These are phyloP conservation scores for Pocota personata DNA, from an alignment of 2,888 invertebrate genomes.

Conservation along the genomic window DNA sequence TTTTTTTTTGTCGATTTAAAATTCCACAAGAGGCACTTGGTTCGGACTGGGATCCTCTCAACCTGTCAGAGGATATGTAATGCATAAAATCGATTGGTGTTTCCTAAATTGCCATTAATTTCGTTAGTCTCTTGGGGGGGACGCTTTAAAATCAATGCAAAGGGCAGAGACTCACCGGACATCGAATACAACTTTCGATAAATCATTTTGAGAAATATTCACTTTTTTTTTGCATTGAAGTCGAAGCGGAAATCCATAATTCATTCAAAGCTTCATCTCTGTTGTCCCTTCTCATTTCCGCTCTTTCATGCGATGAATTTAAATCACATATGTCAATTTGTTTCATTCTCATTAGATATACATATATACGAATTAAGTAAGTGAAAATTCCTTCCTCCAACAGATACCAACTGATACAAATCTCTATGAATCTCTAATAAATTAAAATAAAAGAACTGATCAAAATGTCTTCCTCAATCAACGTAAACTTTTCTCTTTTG, in stretches of 20 bases:
- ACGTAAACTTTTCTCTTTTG: conserved; percentile 25
- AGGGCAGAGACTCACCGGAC: background rate
- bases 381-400: background rate
- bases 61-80: background rate
- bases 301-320: conserved; percentile 23
- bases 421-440: background rate
- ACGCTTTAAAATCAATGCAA: background rate
- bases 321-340: conserved; percentile 10
- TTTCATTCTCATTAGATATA: conserved; percentile 22
- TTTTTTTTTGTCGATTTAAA: background rate
- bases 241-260: conserved; percentile 21
- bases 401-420: background rate
- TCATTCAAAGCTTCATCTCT: conserved; percentile 2
- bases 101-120: no score
- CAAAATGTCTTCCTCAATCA: conserved; percentile 13
- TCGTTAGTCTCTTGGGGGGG: conserved; percentile 3
- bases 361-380: no score
- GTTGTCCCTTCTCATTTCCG: background rate
- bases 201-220: conserved; percentile 5
- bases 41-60: background rate
- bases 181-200: conserved; percentile 1
- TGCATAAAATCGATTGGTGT: background rate
- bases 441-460: conserved; percentile 3
- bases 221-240: conserved; percentile 4
- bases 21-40: background rate